These are phyloP conservation scores for Sebastiscus albofasciatus DNA, from an alignment of 2,797 vertebrate genomes.

Conservation along the genomic window DNA sequence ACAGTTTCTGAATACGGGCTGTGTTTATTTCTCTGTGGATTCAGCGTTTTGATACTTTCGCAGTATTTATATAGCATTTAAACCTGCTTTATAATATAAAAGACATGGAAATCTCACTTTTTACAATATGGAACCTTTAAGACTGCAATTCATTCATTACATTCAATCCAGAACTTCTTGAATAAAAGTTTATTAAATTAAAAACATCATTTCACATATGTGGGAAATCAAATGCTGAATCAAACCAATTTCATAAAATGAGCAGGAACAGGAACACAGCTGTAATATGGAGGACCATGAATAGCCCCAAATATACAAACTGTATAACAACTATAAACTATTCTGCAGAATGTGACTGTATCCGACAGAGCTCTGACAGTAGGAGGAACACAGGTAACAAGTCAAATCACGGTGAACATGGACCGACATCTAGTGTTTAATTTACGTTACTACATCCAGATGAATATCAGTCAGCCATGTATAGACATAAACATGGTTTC, in stretches of 20 bases:
- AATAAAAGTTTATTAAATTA: not conserved
- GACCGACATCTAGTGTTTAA: conserved; percentile 17
- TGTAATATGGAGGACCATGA: not conserved
- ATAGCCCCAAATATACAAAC: not conserved
- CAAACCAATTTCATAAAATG: not conserved
- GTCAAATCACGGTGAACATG: not conserved
- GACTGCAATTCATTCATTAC: not conserved
- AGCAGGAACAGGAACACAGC: not conserved
- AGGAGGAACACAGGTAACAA: too few relatives aligned
- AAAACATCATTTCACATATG: too few relatives aligned
- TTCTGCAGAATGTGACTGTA: not conserved
- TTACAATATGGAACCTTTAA: too few relatives aligned
- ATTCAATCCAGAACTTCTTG: not conserved
- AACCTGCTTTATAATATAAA: too few relatives aligned
- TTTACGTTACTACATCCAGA: not conserved
- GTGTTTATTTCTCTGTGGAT: too few relatives aligned
- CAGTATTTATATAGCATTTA: too few relatives aligned
- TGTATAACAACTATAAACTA: not conserved
- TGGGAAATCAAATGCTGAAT: too few relatives aligned
- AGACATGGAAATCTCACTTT: too few relatives aligned
- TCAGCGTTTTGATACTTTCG: too few relatives aligned
- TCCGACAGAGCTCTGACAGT: too few relatives aligned
- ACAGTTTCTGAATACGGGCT: too few relatives aligned
- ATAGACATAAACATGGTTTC: not conserved
- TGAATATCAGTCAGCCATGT: not conserved